A percentile compares a stretch with the other conserved stretches of the same genome.
Evolutionary conservation across 2,888 invertebrate genomes (phyloP).

Genomic region (Diploptera punctata): DNA sequence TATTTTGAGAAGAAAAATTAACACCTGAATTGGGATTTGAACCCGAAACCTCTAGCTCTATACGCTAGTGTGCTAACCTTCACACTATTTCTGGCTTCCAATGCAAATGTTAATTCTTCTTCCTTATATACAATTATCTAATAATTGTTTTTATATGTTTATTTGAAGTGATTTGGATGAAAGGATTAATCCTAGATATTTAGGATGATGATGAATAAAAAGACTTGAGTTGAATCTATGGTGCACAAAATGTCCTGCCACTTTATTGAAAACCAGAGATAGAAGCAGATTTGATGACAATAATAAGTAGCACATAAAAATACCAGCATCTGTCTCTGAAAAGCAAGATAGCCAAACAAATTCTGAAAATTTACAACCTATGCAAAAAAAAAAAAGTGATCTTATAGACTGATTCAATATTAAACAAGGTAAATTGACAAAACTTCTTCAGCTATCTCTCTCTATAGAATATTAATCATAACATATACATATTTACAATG

Average conservation of each 20-base stretch:
- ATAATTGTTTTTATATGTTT: too few relatives aligned
- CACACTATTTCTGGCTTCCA: too few relatives aligned
- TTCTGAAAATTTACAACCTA: not conserved
- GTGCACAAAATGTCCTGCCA: conserved; percentile 17
- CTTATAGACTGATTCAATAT: not conserved
- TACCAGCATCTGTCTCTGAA: not conserved
- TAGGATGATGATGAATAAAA: too few relatives aligned
- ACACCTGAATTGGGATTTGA: too few relatives aligned
- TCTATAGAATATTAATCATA: conserved; percentile 8
- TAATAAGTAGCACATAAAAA: conserved; percentile 27
- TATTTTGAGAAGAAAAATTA: too few relatives aligned
- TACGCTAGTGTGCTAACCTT: too few relatives aligned
- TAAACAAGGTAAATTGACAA: not conserved
- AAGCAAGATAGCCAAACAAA: not conserved
- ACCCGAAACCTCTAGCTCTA: too few relatives aligned
- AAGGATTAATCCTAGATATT: too few relatives aligned
- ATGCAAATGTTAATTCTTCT: too few relatives aligned
- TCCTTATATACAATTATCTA: too few relatives aligned
- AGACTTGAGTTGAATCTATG: not conserved
- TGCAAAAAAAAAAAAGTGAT: too few relatives aligned
- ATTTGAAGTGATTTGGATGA: too few relatives aligned
- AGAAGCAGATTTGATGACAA: conserved; percentile 23
- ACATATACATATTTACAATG: conserved; percentile 25
- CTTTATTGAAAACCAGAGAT: conserved; percentile 25
- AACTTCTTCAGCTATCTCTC: not conserved